Base-by-base conservation (phyloP, 2,797 vertebrate genomes). In the Coregonus sp. region DNA sequence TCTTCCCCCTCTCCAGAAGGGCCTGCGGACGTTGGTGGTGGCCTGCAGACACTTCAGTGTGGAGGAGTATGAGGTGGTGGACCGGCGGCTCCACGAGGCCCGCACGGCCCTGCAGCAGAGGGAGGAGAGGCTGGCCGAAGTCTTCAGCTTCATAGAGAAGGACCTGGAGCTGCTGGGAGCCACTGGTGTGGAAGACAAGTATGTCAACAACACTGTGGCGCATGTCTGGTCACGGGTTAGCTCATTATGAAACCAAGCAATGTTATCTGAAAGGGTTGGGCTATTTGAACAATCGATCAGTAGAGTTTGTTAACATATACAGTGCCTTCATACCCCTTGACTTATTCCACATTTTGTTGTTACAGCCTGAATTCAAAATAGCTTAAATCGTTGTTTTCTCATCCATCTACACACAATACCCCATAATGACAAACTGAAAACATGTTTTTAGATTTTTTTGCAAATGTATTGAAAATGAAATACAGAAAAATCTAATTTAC, bases 141-240 rank as follows among this genome's bases (percentile, higher is more conserved):
- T 93, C 29, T 99, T 99, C 90, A 92, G 90, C 90, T 95, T 94
- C 88, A 96, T 98, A 50, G 98, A 99, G 88, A 96, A 83, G 87
- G 96, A 99, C 81, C 92, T 99, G 87, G 93, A 96, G 40, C 81
- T 99, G 75, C 95, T 99, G 74, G 98, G 98, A 84, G 97, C 97
- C 61, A 98, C 98, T 0, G 98, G 96, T 75, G 98, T 99, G 25
- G 98, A 99, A 91, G 98, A 99, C 94, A 98, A 96, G 98, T 97
- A 95, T 80, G 95, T 85, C 59, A 50, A 65, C 11, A 51, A 20
- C 61, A 18, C 56, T 63, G n/a, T 63, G 59, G 59, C 29, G 1
- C 3, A 61, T 61, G 56, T 61, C 7, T n/a, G 52, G 52, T 56
- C 52, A 56, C 4, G 18, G 14, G 52, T n/a, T 56, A 16, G 52